These are phyloP conservation scores for Ceyx cyanopectus DNA, from an alignment of 2,113 vertebrate species.

Conservation along the genomic window DNA sequence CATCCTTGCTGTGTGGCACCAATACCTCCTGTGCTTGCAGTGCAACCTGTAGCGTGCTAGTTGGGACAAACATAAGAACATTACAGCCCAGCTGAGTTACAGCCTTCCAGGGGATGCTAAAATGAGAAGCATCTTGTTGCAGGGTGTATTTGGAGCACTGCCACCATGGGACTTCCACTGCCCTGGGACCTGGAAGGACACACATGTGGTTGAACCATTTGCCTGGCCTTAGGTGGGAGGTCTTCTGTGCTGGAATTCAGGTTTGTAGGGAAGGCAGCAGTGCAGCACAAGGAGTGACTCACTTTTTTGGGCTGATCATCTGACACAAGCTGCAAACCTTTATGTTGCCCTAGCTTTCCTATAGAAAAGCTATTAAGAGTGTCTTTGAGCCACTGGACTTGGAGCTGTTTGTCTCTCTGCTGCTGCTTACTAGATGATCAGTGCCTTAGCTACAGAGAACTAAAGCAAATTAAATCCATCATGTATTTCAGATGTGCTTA, in stretches of 20 bases:
- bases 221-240: not conserved
- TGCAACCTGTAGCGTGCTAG: not conserved
- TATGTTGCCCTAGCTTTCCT: not conserved
- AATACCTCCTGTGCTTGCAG: accelerated
- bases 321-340: not conserved
- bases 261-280: not conserved
- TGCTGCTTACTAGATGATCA: not conserved
- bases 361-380: not conserved
- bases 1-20: not conserved
- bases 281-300: not conserved
- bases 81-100: not conserved
- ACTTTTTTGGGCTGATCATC: too few relatives aligned
- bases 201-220: not conserved
- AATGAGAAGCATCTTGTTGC: not conserved
- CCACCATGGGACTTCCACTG: too few relatives aligned
- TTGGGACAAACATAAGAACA: not conserved
- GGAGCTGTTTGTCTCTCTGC: not conserved
- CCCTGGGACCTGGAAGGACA: too few relatives aligned
- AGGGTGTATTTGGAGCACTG: not conserved
- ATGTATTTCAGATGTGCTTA: not conserved
- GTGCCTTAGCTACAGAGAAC: not conserved
- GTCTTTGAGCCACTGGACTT: not conserved
- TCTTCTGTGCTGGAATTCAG: not conserved
- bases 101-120: not conserved
- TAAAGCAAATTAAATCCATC: not conserved